Evolutionary conservation across 2,888 invertebrate genomes (phyloP), one percentile per base, ranked within the genome.

Genomic region (Diabrotica balteata): DNA sequence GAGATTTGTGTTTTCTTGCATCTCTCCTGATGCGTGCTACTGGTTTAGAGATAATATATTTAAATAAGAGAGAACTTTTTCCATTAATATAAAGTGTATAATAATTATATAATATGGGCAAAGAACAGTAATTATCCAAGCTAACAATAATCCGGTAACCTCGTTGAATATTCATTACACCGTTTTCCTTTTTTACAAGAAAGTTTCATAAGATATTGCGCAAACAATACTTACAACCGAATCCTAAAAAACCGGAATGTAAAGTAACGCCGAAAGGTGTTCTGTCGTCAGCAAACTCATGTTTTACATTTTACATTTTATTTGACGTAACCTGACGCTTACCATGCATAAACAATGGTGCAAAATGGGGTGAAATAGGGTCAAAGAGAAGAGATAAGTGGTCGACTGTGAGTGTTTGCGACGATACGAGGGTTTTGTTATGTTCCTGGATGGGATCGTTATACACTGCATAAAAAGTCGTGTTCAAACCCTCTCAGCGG

Each of bases 351-450:
- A 71, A 72, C 68, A 74, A 72, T 65, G 67, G 60, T 51, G 57
- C 55, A 59, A 59, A 67, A 60, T 51, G 32, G 60, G 60, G 50
- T 50, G 51, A 51, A 72, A 72, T 57, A 63, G 69, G 73, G 74
- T 73, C 71, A 69, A 61, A 72, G 65, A 72, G 71, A 72, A 64
- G 70, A 75, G 75, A 74, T 75, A 75, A 75, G 75, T 74, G 68
- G 72, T 59, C 66, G 66, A 58, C 66, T 73, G 73, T 67, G 75
- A 72, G 63, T 72, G 73, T 72, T 73, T 71, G 72, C 67, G 52
- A 67, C 70, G 62, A 67, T 67, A 72, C 68, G 66, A 73, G 74
- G 69, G 74, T 72, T 71, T 72, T 69, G 72, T 71, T 70, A 71
- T 68, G 43, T 63, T 46, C 47, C 46, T 60, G 64, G 50, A 52